Conservation (phyloP, 2,797 vertebrate species). For the Varecia variegata region DNA sequence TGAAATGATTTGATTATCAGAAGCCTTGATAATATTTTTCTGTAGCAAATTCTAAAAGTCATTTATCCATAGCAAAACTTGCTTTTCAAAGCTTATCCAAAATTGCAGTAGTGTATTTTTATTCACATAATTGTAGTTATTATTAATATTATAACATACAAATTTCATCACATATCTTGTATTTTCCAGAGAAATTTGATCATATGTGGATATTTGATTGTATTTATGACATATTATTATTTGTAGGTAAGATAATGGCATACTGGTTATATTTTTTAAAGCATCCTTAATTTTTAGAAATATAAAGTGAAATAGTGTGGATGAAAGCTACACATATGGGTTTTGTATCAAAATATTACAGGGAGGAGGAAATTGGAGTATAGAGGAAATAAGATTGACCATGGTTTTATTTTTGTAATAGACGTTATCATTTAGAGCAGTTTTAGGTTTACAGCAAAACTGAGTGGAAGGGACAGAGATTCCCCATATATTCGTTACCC, state of each 20-base stretch:
- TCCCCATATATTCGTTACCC: not conserved
- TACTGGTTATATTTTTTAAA: not conserved
- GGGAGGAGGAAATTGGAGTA: not conserved
- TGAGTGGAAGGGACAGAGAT: not conserved
- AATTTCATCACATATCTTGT: not conserved
- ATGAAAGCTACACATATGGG: not conserved
- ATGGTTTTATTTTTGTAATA: not conserved
- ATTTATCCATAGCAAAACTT: not conserved
- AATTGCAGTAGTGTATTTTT: not conserved
- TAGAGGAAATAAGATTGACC: not conserved
- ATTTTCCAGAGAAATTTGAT: constrained; percentile 9
- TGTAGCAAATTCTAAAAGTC: not conserved
- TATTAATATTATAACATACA: not conserved
- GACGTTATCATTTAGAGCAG: not conserved
- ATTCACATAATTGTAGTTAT: not conserved
- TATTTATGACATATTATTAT: not conserved
- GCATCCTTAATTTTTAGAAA: not conserved
- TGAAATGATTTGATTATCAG: not conserved
- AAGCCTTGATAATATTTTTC: not conserved
- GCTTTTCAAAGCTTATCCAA: not conserved
- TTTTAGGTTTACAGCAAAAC: not conserved
- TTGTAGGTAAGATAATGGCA: not conserved
- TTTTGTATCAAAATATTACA: not conserved
- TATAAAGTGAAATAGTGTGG: not conserved
- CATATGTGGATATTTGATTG: not conserved